Base-by-base conservation (phyloP, 1,140 invertebrate genomes). In the Cecropterus lyciades region DNA sequence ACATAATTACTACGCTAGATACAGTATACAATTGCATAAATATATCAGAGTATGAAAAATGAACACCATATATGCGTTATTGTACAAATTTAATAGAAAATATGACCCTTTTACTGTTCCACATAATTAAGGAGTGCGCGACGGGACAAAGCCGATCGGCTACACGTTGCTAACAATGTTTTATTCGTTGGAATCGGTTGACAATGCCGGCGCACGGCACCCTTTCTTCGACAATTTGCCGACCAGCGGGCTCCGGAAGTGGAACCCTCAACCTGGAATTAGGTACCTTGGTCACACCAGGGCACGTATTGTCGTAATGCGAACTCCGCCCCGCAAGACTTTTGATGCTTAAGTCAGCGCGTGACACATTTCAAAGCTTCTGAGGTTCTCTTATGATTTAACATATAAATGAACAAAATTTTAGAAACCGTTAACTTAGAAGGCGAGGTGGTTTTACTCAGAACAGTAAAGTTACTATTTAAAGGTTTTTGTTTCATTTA, bases 161-260 rank as follows among this genome's bases (percentile, higher is more conserved):
- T 80, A 89, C 89, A 84, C 72, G 69, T 85, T 82, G 79, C 80
- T 85, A 87, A 88, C 81, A 78, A 70, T 82, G 78, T 88, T 86
- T 88, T 88, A 79, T 90, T 77, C 84, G 75, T 75, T 77, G 71
- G 71, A 90, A 90, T 91, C 89, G 89, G 87, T 88, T 87, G 79
- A 92, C 89, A 92, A 92, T 82, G 75, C 71, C 67, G 73, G 75
- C 77, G 79, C 72, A 65, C 72, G 79, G 84, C 67, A 88, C 86
- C 87, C 87, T 92, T 92, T 92, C 87, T 92, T 89, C 77, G 70
- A 75, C 89, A 89, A 92, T 92, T 92, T 90, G 75, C 66, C 33
- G 72, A 85, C 65, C 89, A 90, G 89, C 87, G 69, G 86, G 85
- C 77, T 70, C 82, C 89, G 89, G 89, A 92, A 85, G 87, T 86